phyloP scores from a whole-genome alignment of 2,888 invertebrate species.

The Epistrophe grossulariae region DNA sequence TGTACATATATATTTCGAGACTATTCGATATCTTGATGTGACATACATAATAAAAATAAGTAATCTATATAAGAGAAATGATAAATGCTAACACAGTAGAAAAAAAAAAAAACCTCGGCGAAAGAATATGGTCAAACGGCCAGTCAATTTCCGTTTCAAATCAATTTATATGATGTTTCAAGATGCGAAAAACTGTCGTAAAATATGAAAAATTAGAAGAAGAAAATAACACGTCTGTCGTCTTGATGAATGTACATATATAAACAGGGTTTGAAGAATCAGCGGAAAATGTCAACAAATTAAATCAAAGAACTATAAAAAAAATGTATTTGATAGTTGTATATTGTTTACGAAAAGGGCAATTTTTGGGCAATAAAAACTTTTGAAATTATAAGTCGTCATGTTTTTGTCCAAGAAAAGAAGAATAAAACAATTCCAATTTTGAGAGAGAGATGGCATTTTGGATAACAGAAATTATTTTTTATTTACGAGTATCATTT shows the following conservation, averaged over 20 bases:
- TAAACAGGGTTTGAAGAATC: constrained; percentile 51
- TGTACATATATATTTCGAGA: constrained; percentile 15
- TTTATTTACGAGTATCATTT: background rate
- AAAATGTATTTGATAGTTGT: constrained; percentile 42
- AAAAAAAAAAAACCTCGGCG: constrained; percentile 6
- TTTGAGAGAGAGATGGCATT: constrained; percentile 44
- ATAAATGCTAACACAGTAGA: constrained; percentile 32
- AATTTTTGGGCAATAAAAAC: constrained; percentile 64
- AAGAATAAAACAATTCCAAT: constrained; percentile 45
- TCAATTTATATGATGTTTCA: constrained; percentile 70
- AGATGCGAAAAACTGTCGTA: constrained; percentile 65
- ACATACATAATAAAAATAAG: constrained; percentile 26
- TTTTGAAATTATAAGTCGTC: constrained; percentile 54
- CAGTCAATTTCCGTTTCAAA: constrained; percentile 71
- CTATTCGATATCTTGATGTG: constrained; percentile 65
- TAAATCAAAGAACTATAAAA: constrained; percentile 75
- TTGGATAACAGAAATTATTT: constrained; percentile 47
- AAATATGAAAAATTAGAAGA: constrained; percentile 75
- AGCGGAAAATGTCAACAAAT: constrained; percentile 73
- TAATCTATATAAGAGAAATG: constrained; percentile 19
- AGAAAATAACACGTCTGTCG: background rate
- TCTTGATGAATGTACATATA: background rate
- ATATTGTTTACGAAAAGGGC: constrained; percentile 6
- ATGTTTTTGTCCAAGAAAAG: constrained; percentile 38
- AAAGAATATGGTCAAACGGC: constrained; percentile 73